Conservation (phyloP, 2,113 vertebrate species). For the Paradisaea rubra region DNA sequence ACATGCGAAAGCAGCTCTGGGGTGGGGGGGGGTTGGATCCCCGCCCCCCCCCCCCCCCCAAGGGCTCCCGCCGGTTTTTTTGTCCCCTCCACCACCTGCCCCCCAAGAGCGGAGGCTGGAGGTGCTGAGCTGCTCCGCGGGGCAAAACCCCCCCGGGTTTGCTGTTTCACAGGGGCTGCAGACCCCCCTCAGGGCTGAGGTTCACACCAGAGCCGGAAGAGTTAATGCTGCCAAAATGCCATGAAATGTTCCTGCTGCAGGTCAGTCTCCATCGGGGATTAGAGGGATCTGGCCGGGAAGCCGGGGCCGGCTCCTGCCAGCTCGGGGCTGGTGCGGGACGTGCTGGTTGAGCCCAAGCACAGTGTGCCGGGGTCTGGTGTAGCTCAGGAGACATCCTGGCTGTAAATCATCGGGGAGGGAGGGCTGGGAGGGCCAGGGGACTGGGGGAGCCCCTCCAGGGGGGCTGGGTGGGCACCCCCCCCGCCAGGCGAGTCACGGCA, state of each 20-base stretch:
- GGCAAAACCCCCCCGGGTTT: not conserved
- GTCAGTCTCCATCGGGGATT: conserved; percentile 37
- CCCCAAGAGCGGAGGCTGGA: not conserved
- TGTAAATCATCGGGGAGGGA: not conserved
- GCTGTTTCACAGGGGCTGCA: not conserved
- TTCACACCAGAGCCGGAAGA: not conserved
- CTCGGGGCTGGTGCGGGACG: not conserved
- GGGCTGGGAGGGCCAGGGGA: not conserved
- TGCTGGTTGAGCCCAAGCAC: not conserved
- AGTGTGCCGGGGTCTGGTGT: not conserved
- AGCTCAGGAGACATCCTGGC: not conserved
- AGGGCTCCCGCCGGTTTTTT: accelerated
- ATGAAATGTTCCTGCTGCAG: conserved; percentile 13
- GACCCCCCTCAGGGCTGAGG: not conserved
- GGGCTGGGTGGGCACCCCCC: not conserved
- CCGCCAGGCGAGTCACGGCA: not conserved
- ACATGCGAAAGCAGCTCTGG: accelerated
- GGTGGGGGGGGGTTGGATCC: accelerated
- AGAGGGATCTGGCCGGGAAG: conserved; percentile 9
- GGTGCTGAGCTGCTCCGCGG: not conserved
- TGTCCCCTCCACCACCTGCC: not conserved
- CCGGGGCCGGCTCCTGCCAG: not conserved
- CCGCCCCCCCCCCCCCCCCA: not conserved
- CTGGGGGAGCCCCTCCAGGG: not conserved
- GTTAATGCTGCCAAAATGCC: conserved; percentile 17